Conservation (phyloP, 2,797 vertebrate genomes). For the Gymnopithys bicolor region DNA sequence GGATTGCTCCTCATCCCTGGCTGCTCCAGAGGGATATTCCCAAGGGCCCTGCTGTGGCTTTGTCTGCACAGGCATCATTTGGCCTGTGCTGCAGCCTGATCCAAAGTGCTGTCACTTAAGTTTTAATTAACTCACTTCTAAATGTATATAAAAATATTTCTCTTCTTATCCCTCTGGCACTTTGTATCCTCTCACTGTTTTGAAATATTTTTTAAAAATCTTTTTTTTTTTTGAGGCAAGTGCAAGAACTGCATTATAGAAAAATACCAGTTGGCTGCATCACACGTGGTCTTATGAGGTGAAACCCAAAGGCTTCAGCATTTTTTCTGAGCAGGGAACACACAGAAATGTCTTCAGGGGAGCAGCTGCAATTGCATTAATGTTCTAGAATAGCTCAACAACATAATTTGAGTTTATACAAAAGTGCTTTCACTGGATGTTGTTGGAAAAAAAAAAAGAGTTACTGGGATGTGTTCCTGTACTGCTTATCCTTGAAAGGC, state of each 20-base stretch:
- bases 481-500: neutral
- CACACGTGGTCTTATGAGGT: accelerated
- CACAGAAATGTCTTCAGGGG: neutral
- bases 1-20: neutral
- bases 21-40: neutral
- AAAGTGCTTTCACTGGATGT: neutral
- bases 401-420: neutral
- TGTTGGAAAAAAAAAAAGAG: neutral
- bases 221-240: neutral
- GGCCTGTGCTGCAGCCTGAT: neutral
- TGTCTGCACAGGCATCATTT: neutral
- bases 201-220: accelerated
- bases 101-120: neutral
- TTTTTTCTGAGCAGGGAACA: neutral
- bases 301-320: neutral
- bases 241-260: neutral
- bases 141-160: neutral
- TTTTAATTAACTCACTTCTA: neutral
- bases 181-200: neutral
- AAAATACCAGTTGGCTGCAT: neutral
- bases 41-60: neutral
- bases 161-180: neutral
- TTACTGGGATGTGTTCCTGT: neutral
- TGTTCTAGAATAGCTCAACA: neutral
- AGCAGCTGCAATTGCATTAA: neutral